phyloP scores from a whole-genome alignment of 2,888 invertebrate genomes.

The Rhagonycha fulva region DNA sequence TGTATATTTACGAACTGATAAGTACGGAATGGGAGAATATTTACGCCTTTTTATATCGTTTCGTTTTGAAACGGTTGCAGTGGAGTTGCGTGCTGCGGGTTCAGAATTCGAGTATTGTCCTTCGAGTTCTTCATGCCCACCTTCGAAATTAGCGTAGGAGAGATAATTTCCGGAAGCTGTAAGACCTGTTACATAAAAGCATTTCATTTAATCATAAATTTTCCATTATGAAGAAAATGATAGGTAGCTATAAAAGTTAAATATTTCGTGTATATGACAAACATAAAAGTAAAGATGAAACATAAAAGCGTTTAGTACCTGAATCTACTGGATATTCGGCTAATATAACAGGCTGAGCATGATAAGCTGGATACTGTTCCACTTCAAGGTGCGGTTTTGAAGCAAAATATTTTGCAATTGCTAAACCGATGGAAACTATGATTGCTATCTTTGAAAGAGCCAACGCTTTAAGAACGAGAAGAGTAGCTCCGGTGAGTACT shows the following conservation, averaged over 20 bases:
- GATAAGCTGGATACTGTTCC: background rate
- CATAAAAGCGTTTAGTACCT: background rate
- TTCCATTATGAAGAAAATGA: background rate
- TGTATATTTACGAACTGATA: conserved; percentile 18
- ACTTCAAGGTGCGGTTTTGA: background rate
- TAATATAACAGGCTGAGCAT: background rate
- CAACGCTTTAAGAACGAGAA: conserved; percentile 69
- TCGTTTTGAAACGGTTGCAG: conserved; percentile 7
- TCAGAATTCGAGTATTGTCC: conserved; percentile 38
- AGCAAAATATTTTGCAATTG: conserved; percentile 39
- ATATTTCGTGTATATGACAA: no score
- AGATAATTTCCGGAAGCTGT: background rate
- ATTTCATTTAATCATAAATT: background rate
- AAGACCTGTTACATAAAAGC: background rate
- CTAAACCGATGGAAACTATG: conserved; percentile 64
- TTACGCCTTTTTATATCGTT: conserved; percentile 9
- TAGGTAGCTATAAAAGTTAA: no score
- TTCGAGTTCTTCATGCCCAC: conserved; percentile 23
- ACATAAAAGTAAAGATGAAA: background rate
- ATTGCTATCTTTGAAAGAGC: conserved; percentile 72
- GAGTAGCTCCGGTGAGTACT: conserved; percentile 63
- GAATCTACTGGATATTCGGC: background rate
- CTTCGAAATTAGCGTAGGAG: background rate
- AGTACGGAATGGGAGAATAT: background rate
- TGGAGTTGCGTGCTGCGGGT: conserved; percentile 32